Conservation (phyloP, 2,797 vertebrate genomes). For the Calcarius lapponicus region DNA sequence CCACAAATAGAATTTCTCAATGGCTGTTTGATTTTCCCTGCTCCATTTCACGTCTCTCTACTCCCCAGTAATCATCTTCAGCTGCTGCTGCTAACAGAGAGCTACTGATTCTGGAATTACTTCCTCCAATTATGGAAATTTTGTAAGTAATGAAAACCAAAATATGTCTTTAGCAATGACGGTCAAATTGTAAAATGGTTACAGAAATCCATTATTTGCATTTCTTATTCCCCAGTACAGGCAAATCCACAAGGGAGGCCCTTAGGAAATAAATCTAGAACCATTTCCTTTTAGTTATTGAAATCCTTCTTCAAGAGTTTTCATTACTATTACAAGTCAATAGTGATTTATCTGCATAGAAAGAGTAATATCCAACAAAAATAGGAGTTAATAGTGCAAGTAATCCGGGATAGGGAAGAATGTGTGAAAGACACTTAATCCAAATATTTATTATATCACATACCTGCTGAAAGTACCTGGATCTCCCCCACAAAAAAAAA, state of each 20-base stretch:
- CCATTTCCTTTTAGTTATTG: background rate
- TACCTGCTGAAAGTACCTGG: background rate
- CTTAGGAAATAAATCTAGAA: background rate
- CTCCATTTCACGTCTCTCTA: background rate
- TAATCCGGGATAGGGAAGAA: background rate
- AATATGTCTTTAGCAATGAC: background rate
- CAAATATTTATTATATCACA: background rate
- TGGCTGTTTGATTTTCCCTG: background rate
- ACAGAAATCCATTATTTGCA: background rate
- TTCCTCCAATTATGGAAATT: background rate
- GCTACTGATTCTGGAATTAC: background rate
- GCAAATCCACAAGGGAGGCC: background rate
- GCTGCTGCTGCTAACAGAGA: background rate
- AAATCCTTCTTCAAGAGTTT: background rate
- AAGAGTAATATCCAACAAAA: background rate
- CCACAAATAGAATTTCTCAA: background rate
- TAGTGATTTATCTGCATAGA: background rate
- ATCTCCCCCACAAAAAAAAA: background rate
- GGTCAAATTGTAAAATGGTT: background rate
- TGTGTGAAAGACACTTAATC: accelerated
- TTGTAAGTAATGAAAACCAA: background rate
- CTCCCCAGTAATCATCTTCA: background rate
- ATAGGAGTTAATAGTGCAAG: background rate
- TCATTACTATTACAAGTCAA: background rate
- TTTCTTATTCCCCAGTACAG: background rate